Base-by-base conservation (phyloP, 1,140 invertebrate species). In the Scylla paramamosain region DNA sequence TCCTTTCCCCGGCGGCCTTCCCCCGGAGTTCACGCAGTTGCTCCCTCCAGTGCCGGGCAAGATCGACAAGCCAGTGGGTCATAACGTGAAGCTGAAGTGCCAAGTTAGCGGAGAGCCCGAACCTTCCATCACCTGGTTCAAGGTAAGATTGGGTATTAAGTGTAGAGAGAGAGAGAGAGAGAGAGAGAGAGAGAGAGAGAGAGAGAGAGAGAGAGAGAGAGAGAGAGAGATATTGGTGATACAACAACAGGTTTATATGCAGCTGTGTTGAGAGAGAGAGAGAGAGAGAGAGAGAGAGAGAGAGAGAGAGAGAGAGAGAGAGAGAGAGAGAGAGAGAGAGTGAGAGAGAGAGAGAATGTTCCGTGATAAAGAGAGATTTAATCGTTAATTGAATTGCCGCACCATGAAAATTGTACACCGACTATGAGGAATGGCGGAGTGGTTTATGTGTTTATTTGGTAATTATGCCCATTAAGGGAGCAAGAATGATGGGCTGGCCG, bases 31-130 rank as follows among this genome's bases (percentile, higher is more conserved):
- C 59, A 94, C 93, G 28, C 94, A 95, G 94, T 48, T 95, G 4
- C 39, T 95, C 29, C 94, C 94, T 25, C 94, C 94, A 10, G 84
- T 77, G 0, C 91, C 94, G 0, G 94, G 94, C 52, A 92, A 92
- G 77, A 86, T 95, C 8, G 94, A 95, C 91, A 95, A 95, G 91
- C 91, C 91, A 31, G 84, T 93, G 91, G 94, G 94, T 8, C 94
- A 95, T 31, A 95, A 95, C 84, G 91, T 95, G n/a, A 95, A 95
- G 84, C 91, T 95, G 28, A 95, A 95, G 86, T 95, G 94, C 39
- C 91, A 77, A 83, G 94, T 92, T 7, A 92, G 29, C 29, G 94
- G 94, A 0, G 83, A 59, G 48, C 94, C 94, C 10, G 94, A 95
- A 31, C 94, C 94, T 14, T 86, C 94, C n/a, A 48, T 95, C 82